Base-by-base conservation (phyloP, 2,797 vertebrate genomes). In the Fratercula arctica region DNA sequence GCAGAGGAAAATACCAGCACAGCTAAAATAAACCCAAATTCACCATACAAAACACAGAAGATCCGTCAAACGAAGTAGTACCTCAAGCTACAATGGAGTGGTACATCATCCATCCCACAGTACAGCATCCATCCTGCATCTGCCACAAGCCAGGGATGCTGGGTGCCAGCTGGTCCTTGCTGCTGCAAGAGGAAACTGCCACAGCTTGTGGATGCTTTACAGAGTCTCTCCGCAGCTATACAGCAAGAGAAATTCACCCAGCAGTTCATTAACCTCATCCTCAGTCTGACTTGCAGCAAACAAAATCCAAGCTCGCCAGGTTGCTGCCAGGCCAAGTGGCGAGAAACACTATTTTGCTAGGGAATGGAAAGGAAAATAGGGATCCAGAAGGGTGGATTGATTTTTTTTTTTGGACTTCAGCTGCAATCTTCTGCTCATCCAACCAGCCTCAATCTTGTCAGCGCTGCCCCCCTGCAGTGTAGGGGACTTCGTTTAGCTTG, bases 401-500 rank as follows among this genome's bases (percentile, higher is more conserved):
- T 9, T 25, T 25, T 75, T 77, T 68, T 10, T 53, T 91, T 64
- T 25, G 50, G 39, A 80, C 66, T 90, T 79, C 70, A 76, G 61
- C 70, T 78, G 54, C 86, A 54, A 72, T 11, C 33, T 78, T 28
- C 69, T 3, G 28, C 37, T 96, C 5, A 1, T 84, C 90, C 67
- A 87, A 43, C 87, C 85, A 82, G 72, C 56, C 85, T 45, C 11
- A 2, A 19, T 45, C 56, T 84, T 93, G 68, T 95, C 86, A 56
- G 56, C 0, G 0, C 33, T 74, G 56, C 57, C 43, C 46, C 45
- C 81, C 84, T 70, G 78, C 64, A 73, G 93, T 0, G 43, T 63
- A 41, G 68, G 51, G 73, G 63, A 91, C 74, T 93, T 90, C 96
- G 92, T 94, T 95, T 89, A 83, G 57, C 77, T 95, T 92, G 85